These are phyloP conservation scores for Eustalomyia histrio DNA, from an alignment of 2,888 invertebrate species.

Conservation along the genomic window DNA sequence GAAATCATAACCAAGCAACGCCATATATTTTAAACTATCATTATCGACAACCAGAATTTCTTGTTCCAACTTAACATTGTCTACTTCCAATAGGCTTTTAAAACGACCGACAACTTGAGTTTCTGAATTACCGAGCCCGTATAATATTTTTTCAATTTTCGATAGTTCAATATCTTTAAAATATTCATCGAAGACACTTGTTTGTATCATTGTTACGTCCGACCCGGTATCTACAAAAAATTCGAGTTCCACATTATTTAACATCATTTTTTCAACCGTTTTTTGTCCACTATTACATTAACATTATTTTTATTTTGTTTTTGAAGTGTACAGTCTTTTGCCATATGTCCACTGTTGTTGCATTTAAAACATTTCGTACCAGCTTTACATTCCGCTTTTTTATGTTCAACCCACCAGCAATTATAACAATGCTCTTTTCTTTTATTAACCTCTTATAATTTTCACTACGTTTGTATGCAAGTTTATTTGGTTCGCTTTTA, in stretches of 20 bases:
- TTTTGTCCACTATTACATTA: conserved; percentile 25
- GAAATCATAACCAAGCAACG: conserved; percentile 47
- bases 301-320: conserved; percentile 28
- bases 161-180: conserved; percentile 26
- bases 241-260: conserved; percentile 36
- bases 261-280: conserved; percentile 21
- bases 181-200: conserved; percentile 29
- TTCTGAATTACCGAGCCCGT: no score
- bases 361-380: conserved; percentile 61
- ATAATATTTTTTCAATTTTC: conserved; percentile 21
- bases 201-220: conserved; percentile 37
- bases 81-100: no score
- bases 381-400: conserved; percentile 50
- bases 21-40: no score
- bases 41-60: no score
- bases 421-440: no score
- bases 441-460: no score
- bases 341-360: conserved; percentile 55
- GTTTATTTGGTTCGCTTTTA: no score
- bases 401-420: conserved; percentile 55
- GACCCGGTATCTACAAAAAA: conserved; percentile 38
- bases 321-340: conserved; percentile 29
- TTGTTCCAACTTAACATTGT: no score
- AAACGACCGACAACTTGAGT: no score
- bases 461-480: no score